Base-by-base conservation (phyloP, 2,888 invertebrate genomes). In the Miltochrista miniata region DNA sequence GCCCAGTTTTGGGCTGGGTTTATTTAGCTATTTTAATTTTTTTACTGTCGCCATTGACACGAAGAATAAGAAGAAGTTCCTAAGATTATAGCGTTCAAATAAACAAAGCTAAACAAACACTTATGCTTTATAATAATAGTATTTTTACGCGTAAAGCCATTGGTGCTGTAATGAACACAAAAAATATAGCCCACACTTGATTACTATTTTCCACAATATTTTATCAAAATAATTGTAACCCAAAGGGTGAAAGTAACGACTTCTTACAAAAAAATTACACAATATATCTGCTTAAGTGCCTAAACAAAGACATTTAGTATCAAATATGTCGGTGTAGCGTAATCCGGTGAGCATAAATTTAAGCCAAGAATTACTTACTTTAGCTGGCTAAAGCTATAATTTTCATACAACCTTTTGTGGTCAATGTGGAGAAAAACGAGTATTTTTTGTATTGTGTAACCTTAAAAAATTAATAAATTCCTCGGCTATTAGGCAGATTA, bases 281-380 rank as follows among this genome's bases (percentile, higher is more conserved):
- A 64, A 72, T 79, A 74, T 70, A 74, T 61, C 56, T 57, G 74
- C 72, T 77, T 74, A 74, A 72, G 70, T 68, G 64, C 72, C 72
- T 72, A 74, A 78, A 76, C 76, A 79, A 79, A 79, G 75, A 72
- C 74, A 77, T 79, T 79, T 77, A 73, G 68, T 65, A 72, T 72
- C 64, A 45, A 45, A 45, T 40, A 37, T 40, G 67, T 66, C 63
- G 53, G 56, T 41, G 61, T 45, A 56, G 54, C 65, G 57, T 71
- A 74, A 75, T 76, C 74, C 42, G 45, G 41, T 39, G 50, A 62
- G 54, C 51, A 77, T 79, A 76, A 76, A 80, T 76, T 73, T 68
- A 54, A 36, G 49, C 64, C 37, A 54, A 68, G 70, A 70, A 72
- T 73, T 71, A 68, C 67, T 59, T 56, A 49, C 58, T 68, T 69